Base-by-base conservation (phyloP, 2,888 invertebrate species). In the Macaria notata region DNA sequence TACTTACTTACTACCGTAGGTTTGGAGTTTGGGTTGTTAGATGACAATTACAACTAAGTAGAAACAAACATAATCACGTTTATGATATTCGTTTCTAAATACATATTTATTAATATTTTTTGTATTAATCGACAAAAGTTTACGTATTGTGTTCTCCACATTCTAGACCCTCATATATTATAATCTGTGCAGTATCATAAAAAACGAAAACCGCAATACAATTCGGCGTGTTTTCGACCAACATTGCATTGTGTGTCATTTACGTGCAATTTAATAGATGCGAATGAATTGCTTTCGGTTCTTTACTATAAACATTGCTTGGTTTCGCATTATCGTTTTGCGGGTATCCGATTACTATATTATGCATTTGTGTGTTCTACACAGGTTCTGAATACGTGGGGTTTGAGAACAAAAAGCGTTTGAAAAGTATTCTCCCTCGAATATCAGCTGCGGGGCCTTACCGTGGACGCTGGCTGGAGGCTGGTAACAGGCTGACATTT, bases 251-350 rank as follows among this genome's bases (percentile, higher is more conserved):
- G 68, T 69, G 69, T 72, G 71, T 66, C 68, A 65, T 74, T 75
- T 75, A 74, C 73, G 71, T 76, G 69, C 77, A 77, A 79, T 81
- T 81, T 75, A 76, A 76, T 73, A 76, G 72, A 74, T 73, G 64
- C 65, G 70, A 74, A 77, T 79, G 72, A 78, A 77, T 74, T 69
- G 71, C 67, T 63, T 62, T 67, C 64, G 62, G 64, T 65, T 70
- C 70, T 70, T 73, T 65, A 64, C 69, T 70, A 69, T 72, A 76
- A 75, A 78, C 73, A 77, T 70, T 66, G 66, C 68, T 74, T 65
- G 52, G 67, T 63, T 63, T 61, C 57, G 66, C 63, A 69, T 72
- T 72, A 71, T 75, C 66, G 71, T 70, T 69, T 69, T 68, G 68
- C 66, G 66, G 59, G 64, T 78, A 78, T 80, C 70, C 65, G 63